A percentile compares a stretch with the other conserved stretches of the same genome.
Evolutionary conservation across 2,113 vertebrate genomes (phyloP).

Genomic region (Leucosticte australis): DNA sequence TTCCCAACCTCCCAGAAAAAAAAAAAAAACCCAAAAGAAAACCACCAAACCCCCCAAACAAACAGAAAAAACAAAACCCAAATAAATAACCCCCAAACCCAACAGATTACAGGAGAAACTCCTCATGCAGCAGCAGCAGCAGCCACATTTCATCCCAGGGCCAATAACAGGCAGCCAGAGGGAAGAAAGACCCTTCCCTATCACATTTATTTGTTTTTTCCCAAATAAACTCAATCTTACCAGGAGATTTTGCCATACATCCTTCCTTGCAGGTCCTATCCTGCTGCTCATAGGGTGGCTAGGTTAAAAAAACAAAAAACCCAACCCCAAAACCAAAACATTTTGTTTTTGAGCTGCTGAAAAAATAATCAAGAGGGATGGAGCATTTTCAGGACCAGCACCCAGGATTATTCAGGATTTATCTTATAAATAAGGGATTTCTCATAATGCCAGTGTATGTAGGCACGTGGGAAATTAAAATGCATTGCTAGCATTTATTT

Average conservation of each 20-base stretch:
- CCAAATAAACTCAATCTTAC: background rate
- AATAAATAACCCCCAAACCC: background rate
- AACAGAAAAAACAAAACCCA: background rate
- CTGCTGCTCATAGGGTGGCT: background rate
- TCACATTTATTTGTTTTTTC: background rate
- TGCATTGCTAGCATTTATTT: slow-evolving; percentile 18
- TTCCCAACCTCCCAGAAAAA: background rate
- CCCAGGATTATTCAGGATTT: background rate
- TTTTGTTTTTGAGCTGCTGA: background rate
- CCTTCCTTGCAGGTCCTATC: background rate
- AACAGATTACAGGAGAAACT: background rate
- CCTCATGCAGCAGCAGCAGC: background rate
- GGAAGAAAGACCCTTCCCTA: background rate
- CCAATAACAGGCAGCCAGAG: background rate
- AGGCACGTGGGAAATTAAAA: slow-evolving; percentile 55
- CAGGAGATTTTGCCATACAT: too few relatives aligned
- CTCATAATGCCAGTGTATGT: background rate
- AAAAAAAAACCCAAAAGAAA: background rate
- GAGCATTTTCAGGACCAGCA: background rate
- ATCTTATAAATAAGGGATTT: slow-evolving; percentile 11
- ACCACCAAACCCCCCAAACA: background rate
- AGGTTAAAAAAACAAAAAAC: background rate
- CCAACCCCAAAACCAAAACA: background rate
- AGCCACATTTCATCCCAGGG: fast-evolving
- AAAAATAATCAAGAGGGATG: background rate